Conservation (phyloP, 2,888 invertebrate genomes). For the Stenotaenia linearis region DNA sequence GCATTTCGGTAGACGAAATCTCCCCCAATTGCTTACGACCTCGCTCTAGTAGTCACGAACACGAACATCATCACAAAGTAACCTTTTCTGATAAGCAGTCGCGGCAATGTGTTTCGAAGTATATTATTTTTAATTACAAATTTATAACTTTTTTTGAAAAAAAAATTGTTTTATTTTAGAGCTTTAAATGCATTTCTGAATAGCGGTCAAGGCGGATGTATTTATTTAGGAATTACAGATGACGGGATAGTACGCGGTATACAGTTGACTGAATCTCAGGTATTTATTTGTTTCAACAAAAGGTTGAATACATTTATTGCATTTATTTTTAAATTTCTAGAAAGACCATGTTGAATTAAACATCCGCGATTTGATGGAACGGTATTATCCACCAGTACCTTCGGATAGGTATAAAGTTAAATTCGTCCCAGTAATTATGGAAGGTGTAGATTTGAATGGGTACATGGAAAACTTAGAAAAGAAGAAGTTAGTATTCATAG, state of each 20-base stretch:
- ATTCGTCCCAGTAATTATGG: background rate
- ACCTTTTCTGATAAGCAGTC: background rate
- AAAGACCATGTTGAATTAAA: background rate
- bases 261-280: background rate
- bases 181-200: slow-evolving; percentile 27
- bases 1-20: background rate
- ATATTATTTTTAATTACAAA: background rate
- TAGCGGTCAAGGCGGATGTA: background rate
- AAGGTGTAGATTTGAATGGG: background rate
- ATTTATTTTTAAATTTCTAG: background rate
- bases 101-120: slow-evolving; percentile 8
- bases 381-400: background rate
- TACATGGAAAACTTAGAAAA: background rate
- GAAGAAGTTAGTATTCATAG: background rate
- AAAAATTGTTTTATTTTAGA: background rate
- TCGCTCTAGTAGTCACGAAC: background rate
- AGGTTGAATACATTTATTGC: background rate
- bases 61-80: background rate
- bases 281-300: background rate
- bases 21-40: background rate
- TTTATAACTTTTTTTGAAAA: background rate
- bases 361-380: background rate
- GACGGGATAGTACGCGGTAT: background rate
- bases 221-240: slow-evolving; percentile 22
- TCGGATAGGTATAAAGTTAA: background rate